Percentiles rank a stretch among this genome's conserved stretches.
Evolutionary conservation across 2,113 vertebrate genomes (phyloP).

Genomic region (Engystomops pustulosus): DNA sequence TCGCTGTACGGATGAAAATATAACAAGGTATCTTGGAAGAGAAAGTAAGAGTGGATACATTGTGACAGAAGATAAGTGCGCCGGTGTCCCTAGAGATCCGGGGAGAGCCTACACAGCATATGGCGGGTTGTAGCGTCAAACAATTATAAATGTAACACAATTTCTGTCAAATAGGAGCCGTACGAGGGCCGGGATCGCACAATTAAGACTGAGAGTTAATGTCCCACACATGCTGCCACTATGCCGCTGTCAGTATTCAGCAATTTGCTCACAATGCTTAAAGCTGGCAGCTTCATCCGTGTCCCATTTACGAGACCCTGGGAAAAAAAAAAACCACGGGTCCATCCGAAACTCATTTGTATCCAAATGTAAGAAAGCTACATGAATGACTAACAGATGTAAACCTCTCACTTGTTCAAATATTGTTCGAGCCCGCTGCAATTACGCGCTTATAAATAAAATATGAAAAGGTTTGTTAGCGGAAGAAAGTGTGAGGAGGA

Average conservation of each 20-base stretch:
- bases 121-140: conserved; percentile 33
- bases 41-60: conserved; percentile 17
- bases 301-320: conserved; percentile 18
- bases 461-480: conserved; percentile 49
- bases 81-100: conserved; percentile 32
- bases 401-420: conserved; percentile 38
- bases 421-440: conserved; percentile 26
- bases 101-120: conserved; percentile 48
- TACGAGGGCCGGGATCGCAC: neutral
- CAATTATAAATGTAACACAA: conserved; percentile 55
- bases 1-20: conserved; percentile 42
- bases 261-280: conserved; percentile 24
- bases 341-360: conserved; percentile 32
- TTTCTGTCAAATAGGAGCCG: conserved; percentile 39
- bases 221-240: neutral
- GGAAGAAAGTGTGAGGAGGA: conserved; percentile 21
- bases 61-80: conserved; percentile 45
- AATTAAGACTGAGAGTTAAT: conserved; percentile 42
- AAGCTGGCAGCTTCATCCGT: neutral
- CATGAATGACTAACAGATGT: conserved; percentile 49
- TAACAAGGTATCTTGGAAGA: conserved; percentile 34
- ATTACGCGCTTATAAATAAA: conserved; percentile 52
- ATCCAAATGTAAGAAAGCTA: conserved; percentile 28
- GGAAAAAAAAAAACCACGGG: conserved; percentile 6
- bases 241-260: conserved; percentile 18